Evolutionary conservation across 2,888 invertebrate genomes (phyloP).

Genomic region (Acronicta leporina): DNA sequence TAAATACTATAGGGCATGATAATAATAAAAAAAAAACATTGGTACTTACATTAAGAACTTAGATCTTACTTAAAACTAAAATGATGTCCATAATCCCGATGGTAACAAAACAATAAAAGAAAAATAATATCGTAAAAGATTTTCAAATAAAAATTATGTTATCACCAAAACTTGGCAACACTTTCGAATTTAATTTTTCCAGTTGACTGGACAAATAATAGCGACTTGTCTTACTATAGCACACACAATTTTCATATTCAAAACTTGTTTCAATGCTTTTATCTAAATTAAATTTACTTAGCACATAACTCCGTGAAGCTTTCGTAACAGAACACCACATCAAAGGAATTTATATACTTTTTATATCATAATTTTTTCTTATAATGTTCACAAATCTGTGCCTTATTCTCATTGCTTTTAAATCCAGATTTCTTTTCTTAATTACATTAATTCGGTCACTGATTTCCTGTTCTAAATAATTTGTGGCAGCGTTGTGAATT

Average conservation of each 20-base stretch:
- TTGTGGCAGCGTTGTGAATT: constrained; percentile 35
- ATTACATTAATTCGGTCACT: constrained; percentile 29
- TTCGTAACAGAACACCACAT: constrained; percentile 25
- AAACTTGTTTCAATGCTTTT: constrained; percentile 32
- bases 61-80: background rate
- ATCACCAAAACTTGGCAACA: constrained; percentile 34
- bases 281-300: constrained; percentile 35
- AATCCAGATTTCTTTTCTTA: constrained; percentile 11
- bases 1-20: too few species aligned
- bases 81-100: background rate
- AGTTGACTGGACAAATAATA: constrained; percentile 34
- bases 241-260: constrained; percentile 7
- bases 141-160: constrained; percentile 19
- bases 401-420: constrained; percentile 9
- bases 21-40: too few species aligned
- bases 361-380: constrained; percentile 24
- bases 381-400: constrained; percentile 25
- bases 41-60: background rate
- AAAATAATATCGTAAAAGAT: constrained; percentile 12
- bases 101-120: constrained; percentile 8
- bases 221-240: constrained; percentile 14
- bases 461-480: constrained; percentile 41
- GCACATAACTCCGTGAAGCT: constrained; percentile 16
- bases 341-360: constrained; percentile 21
- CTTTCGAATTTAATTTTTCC: constrained; percentile 31